Evolutionary conservation across 2,113 vertebrate species (phyloP).

Genomic region (Oxyura jamaicensis): DNA sequence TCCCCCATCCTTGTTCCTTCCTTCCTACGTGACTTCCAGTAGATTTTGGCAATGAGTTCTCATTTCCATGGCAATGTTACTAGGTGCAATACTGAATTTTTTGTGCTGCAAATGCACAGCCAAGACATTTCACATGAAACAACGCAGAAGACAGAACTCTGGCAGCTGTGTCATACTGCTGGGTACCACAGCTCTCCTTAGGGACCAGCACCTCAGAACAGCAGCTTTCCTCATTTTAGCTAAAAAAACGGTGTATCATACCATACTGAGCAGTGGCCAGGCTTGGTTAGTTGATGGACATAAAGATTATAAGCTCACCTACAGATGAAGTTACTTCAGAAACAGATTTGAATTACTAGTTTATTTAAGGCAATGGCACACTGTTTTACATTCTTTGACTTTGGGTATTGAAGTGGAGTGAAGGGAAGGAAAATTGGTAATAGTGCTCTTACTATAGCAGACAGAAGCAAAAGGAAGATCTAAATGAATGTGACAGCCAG

Average conservation of each 20-base stretch:
- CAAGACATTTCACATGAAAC: background rate
- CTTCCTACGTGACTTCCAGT: background rate
- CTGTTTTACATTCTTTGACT: background rate
- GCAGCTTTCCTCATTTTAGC: background rate
- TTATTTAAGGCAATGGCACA: background rate
- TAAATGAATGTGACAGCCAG: background rate
- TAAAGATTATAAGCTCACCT: background rate
- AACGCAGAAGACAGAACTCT: background rate
- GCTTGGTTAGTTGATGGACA: background rate
- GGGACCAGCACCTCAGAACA: background rate
- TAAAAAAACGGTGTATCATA: background rate
- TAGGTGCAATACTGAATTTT: background rate
- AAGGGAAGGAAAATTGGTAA: background rate
- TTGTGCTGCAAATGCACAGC: background rate
- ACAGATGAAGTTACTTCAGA: background rate
- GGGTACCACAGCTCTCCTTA: background rate
- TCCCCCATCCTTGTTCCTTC: background rate
- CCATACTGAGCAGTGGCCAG: background rate
- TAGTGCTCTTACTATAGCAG: background rate
- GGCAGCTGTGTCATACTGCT: background rate
- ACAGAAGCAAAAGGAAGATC: background rate
- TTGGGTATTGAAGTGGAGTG: background rate
- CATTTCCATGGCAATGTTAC: background rate
- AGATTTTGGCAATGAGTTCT: background rate
- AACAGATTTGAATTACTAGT: background rate